phyloP scores from a whole-genome alignment of 2,113 vertebrate genomes.

The Cygnus atratus region DNA sequence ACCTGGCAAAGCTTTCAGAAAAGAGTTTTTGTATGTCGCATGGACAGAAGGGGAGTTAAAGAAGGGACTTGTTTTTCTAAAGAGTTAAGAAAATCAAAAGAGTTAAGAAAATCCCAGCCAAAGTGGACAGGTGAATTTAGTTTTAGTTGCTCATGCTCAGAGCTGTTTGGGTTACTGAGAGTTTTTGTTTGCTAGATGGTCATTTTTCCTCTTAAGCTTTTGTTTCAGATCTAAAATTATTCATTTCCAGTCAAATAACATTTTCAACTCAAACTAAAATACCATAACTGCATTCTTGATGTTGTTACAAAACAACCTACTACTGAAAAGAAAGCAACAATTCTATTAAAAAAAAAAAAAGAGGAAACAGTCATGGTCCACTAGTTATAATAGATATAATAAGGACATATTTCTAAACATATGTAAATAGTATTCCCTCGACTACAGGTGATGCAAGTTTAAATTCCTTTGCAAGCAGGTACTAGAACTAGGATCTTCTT shows the following conservation, averaged over 20 bases:
- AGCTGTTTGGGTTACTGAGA: not conserved
- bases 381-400: not conserved
- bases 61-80: not conserved
- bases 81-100: not conserved
- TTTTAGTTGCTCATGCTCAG: not conserved
- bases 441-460: not conserved
- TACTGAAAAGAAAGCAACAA: not conserved
- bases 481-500: not conserved
- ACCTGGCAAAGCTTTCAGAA: not conserved
- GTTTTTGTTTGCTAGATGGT: not conserved
- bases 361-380: not conserved
- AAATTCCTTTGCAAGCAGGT: not conserved
- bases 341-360: not conserved
- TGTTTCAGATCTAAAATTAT: not conserved
- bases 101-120: not conserved
- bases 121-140: not conserved
- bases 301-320: not conserved
- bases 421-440: not conserved
- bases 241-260: not conserved
- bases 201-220: not conserved
- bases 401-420: not conserved
- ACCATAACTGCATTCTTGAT: not conserved
- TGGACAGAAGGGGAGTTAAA: not conserved
- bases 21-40: not conserved
- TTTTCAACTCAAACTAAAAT: not conserved